Evolutionary conservation across 2,797 vertebrate species (phyloP).

Genomic region (Sebastes cheni): DNA sequence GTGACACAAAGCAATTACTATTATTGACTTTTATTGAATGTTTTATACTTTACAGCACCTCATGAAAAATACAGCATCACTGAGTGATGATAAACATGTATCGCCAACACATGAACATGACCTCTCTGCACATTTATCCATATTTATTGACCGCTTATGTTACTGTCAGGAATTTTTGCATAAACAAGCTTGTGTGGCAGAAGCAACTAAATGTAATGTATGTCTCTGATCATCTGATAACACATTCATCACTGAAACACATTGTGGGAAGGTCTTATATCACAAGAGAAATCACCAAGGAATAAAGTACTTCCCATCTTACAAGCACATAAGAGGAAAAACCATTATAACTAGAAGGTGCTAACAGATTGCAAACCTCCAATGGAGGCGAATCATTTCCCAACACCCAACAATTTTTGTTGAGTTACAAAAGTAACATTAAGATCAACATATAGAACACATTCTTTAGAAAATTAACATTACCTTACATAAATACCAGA

Average conservation of each 20-base stretch:
- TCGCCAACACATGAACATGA: background rate
- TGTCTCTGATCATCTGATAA: background rate
- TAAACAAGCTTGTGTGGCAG: background rate
- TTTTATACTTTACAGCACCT: background rate
- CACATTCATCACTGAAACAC: background rate
- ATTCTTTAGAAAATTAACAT: constrained; percentile 30
- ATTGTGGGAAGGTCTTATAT: background rate
- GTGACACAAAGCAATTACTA: background rate
- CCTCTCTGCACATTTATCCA: background rate
- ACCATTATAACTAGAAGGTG: background rate
- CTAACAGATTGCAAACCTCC: background rate
- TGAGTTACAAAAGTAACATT: background rate
- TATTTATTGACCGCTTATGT: background rate
- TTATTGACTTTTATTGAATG: constrained; percentile 21
- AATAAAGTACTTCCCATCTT: background rate
- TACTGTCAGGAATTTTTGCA: background rate
- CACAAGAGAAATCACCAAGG: background rate
- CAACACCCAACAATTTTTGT: background rate
- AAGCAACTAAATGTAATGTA: background rate
- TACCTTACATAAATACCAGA: constrained; percentile 27
- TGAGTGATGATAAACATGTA: background rate
- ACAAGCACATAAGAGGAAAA: background rate
- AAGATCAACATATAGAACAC: constrained; percentile 24
- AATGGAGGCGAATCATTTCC: background rate
- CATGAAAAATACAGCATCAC: constrained; percentile 8